Base-by-base conservation (phyloP, 2,888 invertebrate genomes). In the Papilio elwesi region DNA sequence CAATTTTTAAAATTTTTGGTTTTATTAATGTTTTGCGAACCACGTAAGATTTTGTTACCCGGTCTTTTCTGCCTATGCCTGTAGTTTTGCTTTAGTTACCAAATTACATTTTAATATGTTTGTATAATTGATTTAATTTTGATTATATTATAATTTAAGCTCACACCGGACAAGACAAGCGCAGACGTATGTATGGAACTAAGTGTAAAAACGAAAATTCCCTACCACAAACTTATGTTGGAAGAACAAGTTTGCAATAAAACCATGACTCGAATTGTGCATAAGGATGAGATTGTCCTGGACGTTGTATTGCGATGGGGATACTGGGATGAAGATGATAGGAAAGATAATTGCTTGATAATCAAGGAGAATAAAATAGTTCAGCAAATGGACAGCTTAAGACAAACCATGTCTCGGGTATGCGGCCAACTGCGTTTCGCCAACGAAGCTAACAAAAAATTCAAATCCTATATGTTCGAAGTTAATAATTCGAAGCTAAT, bases 321-420 rank as follows among this genome's bases (percentile, higher is more conserved):
- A 1, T 96, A 97, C 82, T 98, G 98, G 98, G 96, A 97, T 68
- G 96, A 97, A 74, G 95, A 95, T n/a, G 97, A 98, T 87, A 94
- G 98, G 51, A 97, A 96, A 84, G 96, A 97, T 79, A 98, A 98
- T 85, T 96, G 96, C 84, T 92, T 98, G 53, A 92, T 97, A 16
- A 91, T 98, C 11, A 95, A 93, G 57, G 93, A 94, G 1, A 94
- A 94, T 73, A 90, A 90, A 81, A 89, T 83, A 75, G 87, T 86
- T 80, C 94, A 85, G 82, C 95, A 87, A 79, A 84, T 95, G 75
- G 92, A 95, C 0, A 89, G 91, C 0, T 77, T 95, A 16, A 94
- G 95, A 90, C 94, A 95, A 68, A 91, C 95, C 75, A 95, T 95
- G 13, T 94, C 95, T 0, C 91, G 95, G 64, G 95, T 97, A 43